Conservation (phyloP, 2,797 vertebrate genomes). For the Girardinus metallicus region DNA sequence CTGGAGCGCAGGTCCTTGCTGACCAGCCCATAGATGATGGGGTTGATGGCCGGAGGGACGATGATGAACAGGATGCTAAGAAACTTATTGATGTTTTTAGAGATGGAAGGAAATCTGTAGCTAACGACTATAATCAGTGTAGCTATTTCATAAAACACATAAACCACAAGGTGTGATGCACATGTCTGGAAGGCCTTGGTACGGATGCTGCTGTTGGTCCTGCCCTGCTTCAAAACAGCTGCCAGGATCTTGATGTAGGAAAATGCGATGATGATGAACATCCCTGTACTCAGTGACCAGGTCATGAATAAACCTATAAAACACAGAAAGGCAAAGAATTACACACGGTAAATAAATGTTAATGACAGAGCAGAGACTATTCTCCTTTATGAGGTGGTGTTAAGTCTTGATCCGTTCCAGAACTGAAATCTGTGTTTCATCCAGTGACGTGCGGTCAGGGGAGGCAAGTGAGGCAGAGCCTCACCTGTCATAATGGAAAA, state of each 20-base stretch:
- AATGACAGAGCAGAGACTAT: not conserved
- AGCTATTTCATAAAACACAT: slow-evolving; percentile 46
- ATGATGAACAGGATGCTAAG: slow-evolving; percentile 48
- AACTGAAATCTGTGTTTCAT: not conserved
- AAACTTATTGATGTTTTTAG: slow-evolving; percentile 55
- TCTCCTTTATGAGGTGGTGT: not conserved
- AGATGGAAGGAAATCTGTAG: slow-evolving; percentile 35
- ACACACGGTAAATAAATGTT: not conserved
- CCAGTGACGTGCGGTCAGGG: too few species aligned
- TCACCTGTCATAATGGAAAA: too few species aligned
- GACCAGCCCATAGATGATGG: slow-evolving; percentile 62
- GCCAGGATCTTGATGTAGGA: slow-evolving; percentile 66
- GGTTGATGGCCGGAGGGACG: slow-evolving; percentile 49
- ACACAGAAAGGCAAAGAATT: not conserved
- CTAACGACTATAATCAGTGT: slow-evolving; percentile 15
- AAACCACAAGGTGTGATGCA: slow-evolving; percentile 55
- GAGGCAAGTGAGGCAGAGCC: too few species aligned
- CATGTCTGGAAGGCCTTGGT: slow-evolving; percentile 66
- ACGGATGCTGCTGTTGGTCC: not conserved
- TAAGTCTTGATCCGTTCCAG: not conserved
- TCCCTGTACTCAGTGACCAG: slow-evolving; percentile 49
- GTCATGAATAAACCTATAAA: slow-evolving; percentile 50
- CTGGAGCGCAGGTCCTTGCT: slow-evolving; percentile 55
- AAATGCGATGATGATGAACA: slow-evolving; percentile 63
- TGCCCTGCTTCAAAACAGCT: slow-evolving; percentile 27